Evolutionary conservation across 2,113 vertebrate genomes (phyloP).

Genomic region (Peromyscus leucopus): DNA sequence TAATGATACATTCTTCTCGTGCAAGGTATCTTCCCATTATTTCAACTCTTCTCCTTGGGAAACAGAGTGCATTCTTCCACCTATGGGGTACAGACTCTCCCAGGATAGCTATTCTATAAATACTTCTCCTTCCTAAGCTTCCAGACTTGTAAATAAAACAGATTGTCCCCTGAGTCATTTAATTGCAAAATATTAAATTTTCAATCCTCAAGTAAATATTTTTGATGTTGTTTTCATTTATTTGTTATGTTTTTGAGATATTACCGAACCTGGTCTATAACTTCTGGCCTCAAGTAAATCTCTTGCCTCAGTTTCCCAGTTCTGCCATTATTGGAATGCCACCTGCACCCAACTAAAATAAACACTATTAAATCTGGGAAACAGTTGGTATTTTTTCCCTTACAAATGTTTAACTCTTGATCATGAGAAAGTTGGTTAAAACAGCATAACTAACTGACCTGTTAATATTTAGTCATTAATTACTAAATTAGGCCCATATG

Average conservation of each 20-base stretch:
- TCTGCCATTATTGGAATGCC: not conserved
- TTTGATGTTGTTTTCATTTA: not conserved
- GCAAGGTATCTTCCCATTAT: not conserved
- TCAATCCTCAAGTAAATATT: not conserved
- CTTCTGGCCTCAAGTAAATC: not conserved
- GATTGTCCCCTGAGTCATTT: not conserved
- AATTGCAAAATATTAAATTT: slow-evolving; percentile 6
- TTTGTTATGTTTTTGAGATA: not conserved
- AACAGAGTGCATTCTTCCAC: not conserved
- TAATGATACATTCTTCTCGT: not conserved
- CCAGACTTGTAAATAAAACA: not conserved
- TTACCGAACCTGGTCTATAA: not conserved
- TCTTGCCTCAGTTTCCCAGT: not conserved
- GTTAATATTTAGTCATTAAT: not conserved
- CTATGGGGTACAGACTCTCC: not conserved
- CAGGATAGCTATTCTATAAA: not conserved
- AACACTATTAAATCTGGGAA: not conserved
- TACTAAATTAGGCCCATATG: not conserved
- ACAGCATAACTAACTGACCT: not conserved
- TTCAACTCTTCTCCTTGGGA: not conserved
- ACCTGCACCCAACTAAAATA: not conserved
- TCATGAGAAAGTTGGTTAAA: not conserved
- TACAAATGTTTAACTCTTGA: not conserved
- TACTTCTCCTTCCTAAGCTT: not conserved
- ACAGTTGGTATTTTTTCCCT: not conserved